Base-by-base conservation (phyloP, 2,797 vertebrate genomes). In the Scolopax bukidnonensis region DNA sequence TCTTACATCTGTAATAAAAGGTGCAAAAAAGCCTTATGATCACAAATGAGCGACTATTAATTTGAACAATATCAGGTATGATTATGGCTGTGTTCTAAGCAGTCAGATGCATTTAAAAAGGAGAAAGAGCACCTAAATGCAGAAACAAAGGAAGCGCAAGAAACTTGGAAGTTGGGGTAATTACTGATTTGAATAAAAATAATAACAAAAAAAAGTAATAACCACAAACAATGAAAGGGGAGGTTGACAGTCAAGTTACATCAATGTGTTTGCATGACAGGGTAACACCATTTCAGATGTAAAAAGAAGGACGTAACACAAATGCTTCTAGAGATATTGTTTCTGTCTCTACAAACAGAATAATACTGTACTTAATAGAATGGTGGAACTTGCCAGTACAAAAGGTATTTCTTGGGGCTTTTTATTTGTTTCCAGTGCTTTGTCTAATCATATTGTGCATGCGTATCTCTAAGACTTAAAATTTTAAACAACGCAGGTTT, bases 51-150 rank as follows among this genome's bases (percentile, higher is more conserved):
- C 65, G 33, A 83, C 80, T 93, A 93, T 96, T 95, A 78, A 93
- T 95, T 93, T 96, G 90, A 93, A 71, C 92, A 94, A 74, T 89
- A 93, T 89, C 56, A 84, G 45, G 47, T 83, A 40, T 79, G 82
- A 85, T 94, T 91, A 61, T 50, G 68, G 45, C 73, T 95, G 40
- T 67, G 33, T 64, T 95, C 63, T 84, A 74, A 93, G 78, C 78
- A 90, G 65, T 71, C 76, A 60, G 61, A 18, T 14, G 18, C 32
- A 16, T 89, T 74, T 75, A 53, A 54, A 85, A 92, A 84, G 56
- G 74, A 89, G 80, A 95, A 86, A n/a, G 33, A 75, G 27, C 81
- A 68, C 79, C 56, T 93, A 79, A 94, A 45, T n/a, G 81, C 81
- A 85, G 69, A 43, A 81, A 90, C 24, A 56, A 96, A 92, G 87